Percentiles rank a stretch among this genome's conserved stretches.
phyloP scores from a whole-genome alignment of 2,797 vertebrate species.

The Micropoecilia bifurca region DNA sequence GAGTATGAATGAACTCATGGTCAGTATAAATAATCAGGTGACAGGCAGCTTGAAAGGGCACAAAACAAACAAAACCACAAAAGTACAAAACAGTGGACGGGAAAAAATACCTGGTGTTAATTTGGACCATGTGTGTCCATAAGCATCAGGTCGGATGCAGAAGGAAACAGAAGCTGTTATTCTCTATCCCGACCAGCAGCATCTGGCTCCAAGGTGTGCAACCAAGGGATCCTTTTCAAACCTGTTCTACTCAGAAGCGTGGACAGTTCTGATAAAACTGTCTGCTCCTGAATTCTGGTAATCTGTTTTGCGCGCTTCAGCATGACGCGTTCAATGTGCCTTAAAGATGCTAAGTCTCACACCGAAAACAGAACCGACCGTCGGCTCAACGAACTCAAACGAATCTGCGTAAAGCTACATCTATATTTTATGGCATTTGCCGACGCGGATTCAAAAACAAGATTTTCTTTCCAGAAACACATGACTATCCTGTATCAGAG shows the following conservation, averaged over 20 bases:
- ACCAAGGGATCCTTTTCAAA: neutral
- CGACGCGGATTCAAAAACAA: conserved; percentile 31
- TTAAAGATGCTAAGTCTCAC: neutral
- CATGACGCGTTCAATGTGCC: neutral
- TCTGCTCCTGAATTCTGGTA: neutral
- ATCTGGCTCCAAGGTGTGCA: neutral
- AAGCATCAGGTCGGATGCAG: conserved; percentile 10
- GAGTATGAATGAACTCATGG: neutral
- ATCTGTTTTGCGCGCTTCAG: neutral
- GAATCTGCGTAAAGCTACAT: conserved; percentile 38
- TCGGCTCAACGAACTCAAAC: conserved; percentile 56
- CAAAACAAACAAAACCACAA: neutral
- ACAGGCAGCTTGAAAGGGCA: neutral
- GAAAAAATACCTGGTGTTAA: neutral
- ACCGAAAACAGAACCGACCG: conserved; percentile 44
- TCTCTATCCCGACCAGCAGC: neutral
- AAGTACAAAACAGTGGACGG: neutral
- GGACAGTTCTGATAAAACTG: neutral
- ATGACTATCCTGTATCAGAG: conserved; percentile 21
- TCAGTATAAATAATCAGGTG: neutral
- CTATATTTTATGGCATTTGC: conserved; percentile 44
- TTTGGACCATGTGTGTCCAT: conserved; percentile 1
- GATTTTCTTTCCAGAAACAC: conserved; percentile 36
- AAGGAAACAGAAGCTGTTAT: conserved; percentile 4
- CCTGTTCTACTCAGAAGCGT: neutral